Base-by-base conservation (phyloP, 23 tunicate species). In the Halocynthia roretzi region DNA sequence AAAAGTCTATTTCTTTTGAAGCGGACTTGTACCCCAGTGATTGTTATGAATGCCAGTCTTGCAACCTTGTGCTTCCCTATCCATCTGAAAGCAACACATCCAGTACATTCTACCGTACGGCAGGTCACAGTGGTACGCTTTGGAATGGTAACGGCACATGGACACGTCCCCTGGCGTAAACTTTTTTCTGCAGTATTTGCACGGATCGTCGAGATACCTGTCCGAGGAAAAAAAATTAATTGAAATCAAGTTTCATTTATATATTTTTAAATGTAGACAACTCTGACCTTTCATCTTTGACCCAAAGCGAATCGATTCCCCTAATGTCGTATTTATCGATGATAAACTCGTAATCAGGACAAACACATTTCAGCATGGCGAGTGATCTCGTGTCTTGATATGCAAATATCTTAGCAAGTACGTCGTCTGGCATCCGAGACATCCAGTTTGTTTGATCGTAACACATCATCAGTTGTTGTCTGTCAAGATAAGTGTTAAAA, bases 51-150 rank as follows among this genome's bases (percentile, higher is more conserved):
- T 81, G 0, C 98, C 92, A 44, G 72, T 76, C 66, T 74, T 68
- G 61, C 98, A 92, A 6, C 98, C 98, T 7, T 85, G 85, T 17
- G 87, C 84, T 57, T 18, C 51, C 50, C 61, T 86, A 8, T 83
- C 66, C 52, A 20, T 54, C 55, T 92, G 80, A 55, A 82, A 78
- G 68, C 98, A 92, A 65, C 98, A 92, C 98, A 92, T 92, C 98
- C 98, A 92, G 93, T 86, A 92, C 60, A 84, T 79, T 15, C 98
- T 78, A 31, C 98, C 98, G 76, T 92, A 92, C 51, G 98, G 98
- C 10, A 80, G 80, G 56, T 92, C 98, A 73, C 87, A 78, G 80
- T 92, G 85, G 56, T 92, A 92, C 5, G 85, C 83, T 75, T 92
- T 92, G 14, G 98, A 87, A 54, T 92, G 98, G 78, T 58, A 92